Base-by-base conservation (phyloP, 2,113 vertebrate genomes). In the Bufo gargarizans region DNA sequence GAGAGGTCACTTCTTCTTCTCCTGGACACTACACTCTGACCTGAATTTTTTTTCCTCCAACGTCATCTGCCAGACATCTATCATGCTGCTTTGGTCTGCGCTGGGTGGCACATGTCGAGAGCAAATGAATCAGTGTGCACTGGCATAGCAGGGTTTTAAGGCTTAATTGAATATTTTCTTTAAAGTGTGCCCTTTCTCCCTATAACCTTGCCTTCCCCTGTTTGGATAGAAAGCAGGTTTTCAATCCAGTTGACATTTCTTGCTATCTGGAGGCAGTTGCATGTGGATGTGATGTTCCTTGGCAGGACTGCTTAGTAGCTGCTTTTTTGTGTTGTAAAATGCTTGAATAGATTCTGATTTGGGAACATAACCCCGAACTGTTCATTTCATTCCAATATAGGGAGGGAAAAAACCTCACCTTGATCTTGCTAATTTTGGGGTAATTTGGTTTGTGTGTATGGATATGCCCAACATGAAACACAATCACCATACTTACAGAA, bases 141-240 rank as follows among this genome's bases (percentile, higher is more conserved):
- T 56, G 3, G 1, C 77, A 86, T 11, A 0, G 0, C 0, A 0
- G 76, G 47, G 53, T 56, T 14, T 49, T 0, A 55, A 53, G 82
- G 11, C 53, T 55, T 61, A 13, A 3, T 88, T 88, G 10, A 86
- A 53, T 81, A 17, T 79, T 9, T 19, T 17, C 14, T 67, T 6
- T 72, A 74, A 76, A 55, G 1, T 13, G 33, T 50, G 17, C n/a
- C 16, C 0, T 55, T 71, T 49, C 2, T 13, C n/a, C 85, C 0
- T n/a, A n/a, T 2, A 0, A 49, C 12, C 47, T 43, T 67, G 0
- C 0, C 0, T 58, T 86, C n/a, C 10, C 20, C 33, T 77, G 47
- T 53, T 78, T 53, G 74, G 7, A 55, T 22, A 83, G 50, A 63
- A 82, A 67, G 11, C 43, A 50, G 19, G 50, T 65, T 82, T 53